Base-by-base conservation (phyloP, 2,113 vertebrate species). In the Mola mola region DNA sequence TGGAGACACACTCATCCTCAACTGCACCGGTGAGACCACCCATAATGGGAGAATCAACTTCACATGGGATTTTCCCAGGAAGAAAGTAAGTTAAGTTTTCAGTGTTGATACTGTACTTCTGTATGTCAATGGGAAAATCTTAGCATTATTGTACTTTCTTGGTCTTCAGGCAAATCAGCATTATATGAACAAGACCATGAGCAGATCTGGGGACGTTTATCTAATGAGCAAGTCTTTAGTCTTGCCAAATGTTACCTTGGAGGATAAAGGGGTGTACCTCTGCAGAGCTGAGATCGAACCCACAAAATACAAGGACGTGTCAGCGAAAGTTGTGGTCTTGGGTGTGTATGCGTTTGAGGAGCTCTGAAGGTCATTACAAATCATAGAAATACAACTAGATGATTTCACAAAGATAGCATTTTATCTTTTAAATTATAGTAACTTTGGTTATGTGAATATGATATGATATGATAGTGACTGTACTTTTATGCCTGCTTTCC, bases 11-110 rank as follows among this genome's bases (percentile, higher is more conserved):
- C 90, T 96, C 1, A 2, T 9, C 1, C 85, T 97, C 42, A 89
- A 85, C 29, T 97, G 96, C 71, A 83, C 44, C 2, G 95, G 87
- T 13, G 79, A 92, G 46, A 94, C 92, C 42, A 78, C 75, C n/a
- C 79, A 1, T 64, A 94, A 93, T 2, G 93, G 92, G 47, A 90
- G 88, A 58, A 49, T 95, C 5, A 36, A 38, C 11, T 88, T 96
- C 58, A 8, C 73, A 0, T 96, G 95, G 95, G 73, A 86, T 12
- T 84, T 88, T 49, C 84, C 84, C 9, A 77, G 49, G 6, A 73
- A 2, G 7, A 63, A 0, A 5, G 91, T 91, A 63, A 83, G 83
- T 84, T 41, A 7, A 56, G 31, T n/a, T n/a, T n/a, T n/a, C n/a
- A n/a, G n/a, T 11, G 29, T 51, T 64, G 16, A 52, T 2, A 3